Conservation (phyloP, 2,888 invertebrate species). For the Apodemia duryi region DNA sequence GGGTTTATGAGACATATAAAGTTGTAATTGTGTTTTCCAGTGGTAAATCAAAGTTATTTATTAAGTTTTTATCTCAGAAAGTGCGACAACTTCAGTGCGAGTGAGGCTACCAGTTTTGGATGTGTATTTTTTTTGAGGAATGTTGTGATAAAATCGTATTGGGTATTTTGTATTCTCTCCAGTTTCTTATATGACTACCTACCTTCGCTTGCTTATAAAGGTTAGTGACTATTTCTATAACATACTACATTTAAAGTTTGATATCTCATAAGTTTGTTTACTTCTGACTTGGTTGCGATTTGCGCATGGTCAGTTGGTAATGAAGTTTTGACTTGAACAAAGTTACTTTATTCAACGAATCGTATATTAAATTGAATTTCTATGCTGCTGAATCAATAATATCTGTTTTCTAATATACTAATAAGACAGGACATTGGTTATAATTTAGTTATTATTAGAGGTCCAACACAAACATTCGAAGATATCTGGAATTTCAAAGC, state of each 20-base stretch:
- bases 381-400: neutral
- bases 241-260: slow-evolving; percentile 48
- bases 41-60: slow-evolving; percentile 45
- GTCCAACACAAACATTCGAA: too few species aligned
- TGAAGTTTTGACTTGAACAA: slow-evolving; percentile 34
- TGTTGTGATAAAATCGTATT: slow-evolving; percentile 70
- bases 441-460: neutral
- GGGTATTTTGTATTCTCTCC: slow-evolving; percentile 58
- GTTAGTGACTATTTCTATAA: slow-evolving; percentile 42
- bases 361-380: neutral
- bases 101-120: slow-evolving; percentile 66
- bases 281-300: slow-evolving; percentile 57
- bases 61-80: slow-evolving; percentile 61
- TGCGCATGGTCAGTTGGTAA: slow-evolving; percentile 61
- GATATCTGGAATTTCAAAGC: too few species aligned
- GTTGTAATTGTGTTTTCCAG: slow-evolving; percentile 38
- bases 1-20: slow-evolving; percentile 42
- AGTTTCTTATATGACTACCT: slow-evolving; percentile 46
- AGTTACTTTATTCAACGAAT: slow-evolving; percentile 3
- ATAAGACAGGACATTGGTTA: neutral
- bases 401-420: neutral
- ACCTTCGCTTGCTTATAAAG: slow-evolving; percentile 48
- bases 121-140: slow-evolving; percentile 65
- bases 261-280: slow-evolving; percentile 65
- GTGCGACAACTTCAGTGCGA: slow-evolving; percentile 56